Evolutionary conservation across 37 sponge, comb jelly and placozoan species (phyloP), one percentile per base, ranked within the genome.

Genomic region (Agelas oroides): DNA sequence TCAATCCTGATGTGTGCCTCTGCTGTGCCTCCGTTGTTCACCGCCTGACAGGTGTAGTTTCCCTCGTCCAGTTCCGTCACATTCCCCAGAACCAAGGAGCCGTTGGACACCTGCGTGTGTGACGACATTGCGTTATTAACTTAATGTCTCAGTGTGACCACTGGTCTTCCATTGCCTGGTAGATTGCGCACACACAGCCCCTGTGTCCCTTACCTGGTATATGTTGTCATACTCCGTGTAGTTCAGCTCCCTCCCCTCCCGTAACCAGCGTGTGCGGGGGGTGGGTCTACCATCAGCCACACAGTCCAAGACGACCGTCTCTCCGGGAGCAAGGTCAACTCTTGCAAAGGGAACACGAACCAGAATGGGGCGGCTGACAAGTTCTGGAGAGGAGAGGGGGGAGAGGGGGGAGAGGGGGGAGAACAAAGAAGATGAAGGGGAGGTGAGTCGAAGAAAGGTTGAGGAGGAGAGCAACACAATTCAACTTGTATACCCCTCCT

Each of bases 181-280:
- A n/a, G n/a, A n/a, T n/a, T n/a, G n/a, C n/a, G n/a, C n/a, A n/a
- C n/a, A n/a, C n/a, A n/a, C n/a, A n/a, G n/a, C n/a, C n/a, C n/a
- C n/a, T n/a, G n/a, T n/a, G n/a, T n/a, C n/a, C n/a, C n/a, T 25
- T 16, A 52, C 46, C 64, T 55, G 5, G 6, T n/a, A n/a, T n/a
- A n/a, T n/a, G n/a, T n/a, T n/a, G n/a, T n/a, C n/a, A n/a, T n/a
- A n/a, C n/a, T n/a, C n/a, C n/a, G n/a, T n/a, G n/a, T n/a, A 27
- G 2, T n/a, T 19, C 59, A 57, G 19, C 59, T 20, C 19, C 16
- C 18, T 15, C 1, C 65, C 80, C 40, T 86, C 66, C n/a, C 38
- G 33, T 8, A 36, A 41, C 87, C 87, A 86, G 28, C 39, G 32
- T 23, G 73, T 71, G 70, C 37, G 39, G 34, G 87, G 87, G 21